Evolutionary conservation across 1,140 invertebrate species (phyloP).

Genomic region (Carposina sasakii): DNA sequence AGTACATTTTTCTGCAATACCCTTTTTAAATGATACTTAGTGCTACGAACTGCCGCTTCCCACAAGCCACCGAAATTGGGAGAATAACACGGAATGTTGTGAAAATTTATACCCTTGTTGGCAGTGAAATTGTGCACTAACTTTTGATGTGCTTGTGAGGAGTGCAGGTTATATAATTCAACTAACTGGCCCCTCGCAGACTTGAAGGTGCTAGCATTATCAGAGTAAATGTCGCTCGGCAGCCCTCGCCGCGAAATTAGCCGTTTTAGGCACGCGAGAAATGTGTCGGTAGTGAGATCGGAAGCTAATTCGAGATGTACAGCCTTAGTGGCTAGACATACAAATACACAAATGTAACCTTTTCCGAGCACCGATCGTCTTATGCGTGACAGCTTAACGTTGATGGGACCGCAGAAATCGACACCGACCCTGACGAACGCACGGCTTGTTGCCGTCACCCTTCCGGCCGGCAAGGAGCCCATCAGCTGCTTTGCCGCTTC

Average conservation of each 20-base stretch:
- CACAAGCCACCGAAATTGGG: constrained; percentile 10
- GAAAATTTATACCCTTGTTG: neutral
- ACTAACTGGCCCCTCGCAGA: neutral
- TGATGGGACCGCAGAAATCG: neutral
- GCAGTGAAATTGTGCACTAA: neutral
- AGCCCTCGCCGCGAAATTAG: neutral
- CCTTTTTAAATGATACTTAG: constrained; percentile 30
- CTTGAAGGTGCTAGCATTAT: neutral
- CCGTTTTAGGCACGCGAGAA: neutral
- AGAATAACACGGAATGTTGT: constrained; percentile 3
- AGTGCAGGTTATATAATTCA: neutral
- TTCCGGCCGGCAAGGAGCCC: neutral
- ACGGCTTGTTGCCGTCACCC: neutral
- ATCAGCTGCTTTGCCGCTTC: neutral
- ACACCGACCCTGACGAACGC: neutral
- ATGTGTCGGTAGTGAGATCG: neutral
- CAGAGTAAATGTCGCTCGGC: neutral
- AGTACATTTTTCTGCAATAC: constrained; percentile 20
- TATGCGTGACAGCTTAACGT: neutral
- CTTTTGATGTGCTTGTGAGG: neutral
- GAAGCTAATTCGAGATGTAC: neutral
- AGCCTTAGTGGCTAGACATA: constrained; percentile 1
- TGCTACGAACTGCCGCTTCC: constrained; percentile 30
- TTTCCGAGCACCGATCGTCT: neutral
- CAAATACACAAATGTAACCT: neutral